Evolutionary conservation across 1,140 invertebrate species (phyloP), one percentile per base, ranked within the genome.

Genomic region (Physella acuta): DNA sequence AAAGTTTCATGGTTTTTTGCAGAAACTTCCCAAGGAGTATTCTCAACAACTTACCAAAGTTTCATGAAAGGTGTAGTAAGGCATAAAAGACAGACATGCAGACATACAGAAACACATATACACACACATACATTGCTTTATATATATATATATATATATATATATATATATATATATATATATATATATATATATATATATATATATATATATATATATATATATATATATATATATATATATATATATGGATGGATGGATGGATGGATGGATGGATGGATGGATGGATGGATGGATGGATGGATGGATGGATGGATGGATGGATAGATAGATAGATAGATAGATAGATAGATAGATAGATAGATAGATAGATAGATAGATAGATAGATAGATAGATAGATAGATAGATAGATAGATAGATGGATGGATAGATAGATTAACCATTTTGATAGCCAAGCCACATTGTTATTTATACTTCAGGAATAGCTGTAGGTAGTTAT

Each of bases 81-180:
- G 1, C n/a, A 30, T n/a, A n/a, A n/a, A n/a, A n/a, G n/a, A n/a
- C n/a, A n/a, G n/a, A n/a, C n/a, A n/a, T n/a, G n/a, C n/a, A n/a
- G n/a, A n/a, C n/a, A n/a, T n/a, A n/a, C n/a, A n/a, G n/a, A n/a
- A n/a, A n/a, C n/a, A n/a, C n/a, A n/a, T n/a, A n/a, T n/a, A n/a
- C n/a, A n/a, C n/a, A n/a, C n/a, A n/a, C n/a, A n/a, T n/a, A n/a
- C n/a, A 34, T 36, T 49, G 44, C n/a, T 49, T 49, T 49, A 49
- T 49, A 49, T 49, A 49, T 49, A 49, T 49, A 49, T 49, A 26
- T 30, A 17, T 31, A 1, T 30, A 17, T 56, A 1, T 14, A 49
- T 49, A 49, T 49, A 49, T 49, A 49, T 49, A 49, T 49, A 49
- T 49, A 49, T 49, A 49, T 49, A 49, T 49, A 49, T 49, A 49